Percentiles rank a stretch among this genome's conserved stretches.
phyloP scores from a whole-genome alignment of 2,797 vertebrate genomes.

The Martes flavigula region DNA sequence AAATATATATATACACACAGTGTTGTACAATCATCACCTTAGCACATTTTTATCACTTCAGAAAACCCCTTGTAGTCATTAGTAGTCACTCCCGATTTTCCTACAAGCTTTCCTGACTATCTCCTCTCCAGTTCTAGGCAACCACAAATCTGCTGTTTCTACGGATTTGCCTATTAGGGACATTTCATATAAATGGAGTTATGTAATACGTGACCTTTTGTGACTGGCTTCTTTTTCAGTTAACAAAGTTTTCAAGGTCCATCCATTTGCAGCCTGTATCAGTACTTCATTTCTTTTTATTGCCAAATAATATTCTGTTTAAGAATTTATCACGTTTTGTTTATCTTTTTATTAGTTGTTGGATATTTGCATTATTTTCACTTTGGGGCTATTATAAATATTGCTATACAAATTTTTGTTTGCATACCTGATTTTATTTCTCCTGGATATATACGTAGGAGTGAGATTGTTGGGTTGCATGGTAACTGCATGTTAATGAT shows the following conservation, averaged over 20 bases:
- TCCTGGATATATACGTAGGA: neutral
- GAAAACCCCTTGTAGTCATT: neutral
- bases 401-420: neutral
- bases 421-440: neutral
- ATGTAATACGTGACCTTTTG: neutral
- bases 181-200: neutral
- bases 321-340: neutral
- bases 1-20: neutral
- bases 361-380: constrained; percentile 4
- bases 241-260: neutral
- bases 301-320: neutral
- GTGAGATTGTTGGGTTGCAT: neutral
- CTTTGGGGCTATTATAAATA: neutral
- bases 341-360: neutral
- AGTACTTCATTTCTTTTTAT: constrained; percentile 13
- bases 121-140: neutral
- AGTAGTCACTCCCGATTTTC: neutral
- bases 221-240: constrained; percentile 12
- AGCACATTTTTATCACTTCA: neutral
- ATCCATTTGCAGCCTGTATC: neutral
- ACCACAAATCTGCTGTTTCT: neutral
- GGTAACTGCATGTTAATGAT: neutral
- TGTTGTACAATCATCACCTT: neutral
- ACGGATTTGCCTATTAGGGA: neutral
- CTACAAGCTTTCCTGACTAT: neutral